These are phyloP conservation scores for Galendromus occidentalis DNA, from an alignment of 1,140 invertebrate species.

Conservation along the genomic window DNA sequence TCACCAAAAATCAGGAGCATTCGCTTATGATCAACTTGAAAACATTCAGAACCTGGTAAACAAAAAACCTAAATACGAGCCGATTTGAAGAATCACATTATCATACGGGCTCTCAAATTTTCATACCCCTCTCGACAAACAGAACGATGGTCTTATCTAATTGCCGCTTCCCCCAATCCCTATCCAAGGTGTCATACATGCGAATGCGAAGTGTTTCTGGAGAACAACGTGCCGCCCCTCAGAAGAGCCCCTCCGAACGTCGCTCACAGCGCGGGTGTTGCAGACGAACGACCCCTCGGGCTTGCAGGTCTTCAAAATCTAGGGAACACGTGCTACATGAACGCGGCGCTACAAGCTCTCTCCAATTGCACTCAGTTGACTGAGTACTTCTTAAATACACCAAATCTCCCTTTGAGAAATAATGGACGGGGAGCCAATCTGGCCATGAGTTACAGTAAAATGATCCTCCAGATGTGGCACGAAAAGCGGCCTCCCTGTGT, in stretches of 20 bases:
- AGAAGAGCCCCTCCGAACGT: slow-evolving; percentile 15
- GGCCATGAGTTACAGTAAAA: slow-evolving; percentile 34
- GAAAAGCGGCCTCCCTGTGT: slow-evolving; percentile 48
- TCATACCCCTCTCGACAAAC: too few relatives aligned
- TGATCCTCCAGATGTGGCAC: slow-evolving; percentile 60
- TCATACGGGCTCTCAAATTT: too few relatives aligned
- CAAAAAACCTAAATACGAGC: too few relatives aligned
- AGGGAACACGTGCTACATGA: slow-evolving; percentile 95
- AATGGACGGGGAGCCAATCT: slow-evolving; percentile 48
- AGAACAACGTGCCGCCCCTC: slow-evolving; percentile 27
- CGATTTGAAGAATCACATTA: too few relatives aligned
- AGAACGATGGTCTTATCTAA: too few relatives aligned
- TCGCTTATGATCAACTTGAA: slow-evolving; percentile 60
- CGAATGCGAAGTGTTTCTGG: slow-evolving; percentile 45
- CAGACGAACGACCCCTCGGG: slow-evolving; percentile 29
- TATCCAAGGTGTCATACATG: slow-evolving; percentile 53
- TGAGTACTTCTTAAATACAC: slow-evolving; percentile 50
- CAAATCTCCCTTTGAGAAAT: slow-evolving; percentile 35
- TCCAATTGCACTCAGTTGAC: slow-evolving; percentile 78
- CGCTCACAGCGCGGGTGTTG: slow-evolving; percentile 1
- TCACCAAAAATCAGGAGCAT: slow-evolving; percentile 47
- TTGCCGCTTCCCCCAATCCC: too few relatives aligned
- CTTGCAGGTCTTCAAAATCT: slow-evolving; percentile 70
- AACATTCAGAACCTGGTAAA: slow-evolving; percentile 49
- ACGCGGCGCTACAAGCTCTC: slow-evolving; percentile 79